Evolutionary conservation across 1,140 invertebrate species (phyloP), one percentile per base, ranked within the genome.

Genomic region (Platyscapa corneri): DNA sequence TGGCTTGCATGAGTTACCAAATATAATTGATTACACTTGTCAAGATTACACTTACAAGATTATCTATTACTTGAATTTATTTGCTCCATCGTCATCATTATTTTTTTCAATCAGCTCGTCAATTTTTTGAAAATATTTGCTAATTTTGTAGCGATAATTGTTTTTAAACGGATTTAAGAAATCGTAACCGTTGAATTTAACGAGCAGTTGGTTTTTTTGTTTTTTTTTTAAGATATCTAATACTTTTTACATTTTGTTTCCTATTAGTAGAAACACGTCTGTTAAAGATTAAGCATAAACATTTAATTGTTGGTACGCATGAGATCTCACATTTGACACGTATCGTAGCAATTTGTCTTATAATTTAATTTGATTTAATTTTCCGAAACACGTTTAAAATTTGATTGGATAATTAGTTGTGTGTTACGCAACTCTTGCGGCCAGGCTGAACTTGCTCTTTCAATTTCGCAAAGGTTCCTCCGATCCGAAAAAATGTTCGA

Each of bases 1-100:
- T 74, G 30, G 70, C 32, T 60, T 82, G 81, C 81, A 83, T 64
- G 53, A 60, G 70, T 72, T 75, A 18, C 10, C 49, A 83, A 74
- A 56, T 74, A 14, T 60, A 27, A 60, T 14, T 56, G 53, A 7
- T 53, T 27, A 60, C 49, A 60, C 27, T 60, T 60, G 10, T 27
- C 5, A 27, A 60, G 18, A 10, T 53, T 53, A 53, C 8, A 53
- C 18, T 56, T 56, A 16, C 7, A 18, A 18, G 2, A 56, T 20
- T 60, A 60, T 60, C 27, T 60, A 27, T 27, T 23, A 60, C 18
- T 27, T 60, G 27, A 27, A 1, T 60, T 60, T 27, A 27, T 60
- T 23, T 60, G 27, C 27, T 60, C 6, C 23, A 5, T 60, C 18
- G 3, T 53, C 18, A 16, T 53, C 5, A 46, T 46, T 7, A 7